Evolutionary conservation across 2,888 invertebrate species (phyloP), one percentile per base, ranked within the genome.

Genomic region (Andrena haemorrhoa): DNA sequence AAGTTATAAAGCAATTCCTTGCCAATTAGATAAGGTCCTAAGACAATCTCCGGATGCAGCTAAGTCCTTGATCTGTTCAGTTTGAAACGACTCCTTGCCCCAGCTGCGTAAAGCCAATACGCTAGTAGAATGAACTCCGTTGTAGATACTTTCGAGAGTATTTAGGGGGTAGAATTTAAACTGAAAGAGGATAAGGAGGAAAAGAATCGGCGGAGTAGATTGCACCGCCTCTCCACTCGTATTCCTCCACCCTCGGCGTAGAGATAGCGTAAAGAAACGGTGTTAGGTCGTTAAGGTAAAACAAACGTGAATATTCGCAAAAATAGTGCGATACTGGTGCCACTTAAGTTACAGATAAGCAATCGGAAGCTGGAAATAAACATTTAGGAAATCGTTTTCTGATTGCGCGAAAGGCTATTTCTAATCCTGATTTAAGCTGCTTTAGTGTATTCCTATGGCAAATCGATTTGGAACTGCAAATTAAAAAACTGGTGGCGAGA

Each of bases 11-110:
- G 20, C 20, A 53, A 53, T 53, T 53, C 2, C 8, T 53, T 8
- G 23, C 53, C 53, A 53, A 53, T 53, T 53, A 53, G 53, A 53
- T 53, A 53, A 53, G n/a, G 20, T 53, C 20, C 53, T 53, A 23
- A 53, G 20, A n/a, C 53, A 53, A 20, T 2, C 53, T 53, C 53
- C 8, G n/a, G n/a, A 23, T 23, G 53, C 20, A 20, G 8, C 53
- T 53, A 23, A 53, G 53, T 53, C 53, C 53, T 53, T 53, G 23
- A 53, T 53, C 53, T 53, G 53, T 53, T 53, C 53, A 53, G 53
- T 53, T 53, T 8, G 53, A 53, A 53, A n/a, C 20, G 53, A 53
- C 20, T 53, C 20, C 53, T 20, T 23, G 23, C 53, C 53, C 53
- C 53, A 23, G 53, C 20, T 53, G 53, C 53, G 53, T 20, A 53